phyloP scores from a whole-genome alignment of 1,140 invertebrate species.

The Diorhabda elongata region DNA sequence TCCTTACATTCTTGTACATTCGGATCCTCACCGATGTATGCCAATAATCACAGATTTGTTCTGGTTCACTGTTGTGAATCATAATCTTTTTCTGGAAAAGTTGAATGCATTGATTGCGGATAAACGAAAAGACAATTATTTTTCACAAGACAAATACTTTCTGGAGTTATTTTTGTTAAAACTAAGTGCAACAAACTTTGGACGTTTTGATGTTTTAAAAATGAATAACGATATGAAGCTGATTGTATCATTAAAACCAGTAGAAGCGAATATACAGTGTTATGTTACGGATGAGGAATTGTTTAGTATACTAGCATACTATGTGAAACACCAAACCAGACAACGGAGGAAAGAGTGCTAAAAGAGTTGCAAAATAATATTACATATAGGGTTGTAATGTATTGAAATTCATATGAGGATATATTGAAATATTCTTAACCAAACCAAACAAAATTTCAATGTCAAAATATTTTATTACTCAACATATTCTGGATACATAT shows the following conservation, averaged over 20 bases:
- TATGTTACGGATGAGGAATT: slow-evolving; percentile 33
- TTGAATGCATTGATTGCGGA: neutral
- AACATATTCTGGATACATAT: no score
- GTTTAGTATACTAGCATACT: slow-evolving; percentile 32
- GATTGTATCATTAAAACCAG: slow-evolving; percentile 27
- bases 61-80: no score
- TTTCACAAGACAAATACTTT: neutral
- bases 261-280: slow-evolving; percentile 27
- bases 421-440: no score
- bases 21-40: no score
- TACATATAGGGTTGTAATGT: slow-evolving; percentile 7
- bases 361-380: slow-evolving; percentile 14
- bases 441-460: no score
- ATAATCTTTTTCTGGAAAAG: no score
- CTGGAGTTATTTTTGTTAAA: neutral
- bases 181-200: neutral
- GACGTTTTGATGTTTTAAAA: no score
- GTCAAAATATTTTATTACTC: no score
- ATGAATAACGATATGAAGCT: slow-evolving; percentile 13
- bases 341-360: slow-evolving; percentile 26
- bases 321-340: slow-evolving; percentile 27
- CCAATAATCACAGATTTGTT: no score
- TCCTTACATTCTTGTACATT: no score
- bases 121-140: slow-evolving; percentile 8
- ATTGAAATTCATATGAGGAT: no score